phyloP scores from a whole-genome alignment of 1,140 invertebrate genomes.

The Agrilus planipennis region DNA sequence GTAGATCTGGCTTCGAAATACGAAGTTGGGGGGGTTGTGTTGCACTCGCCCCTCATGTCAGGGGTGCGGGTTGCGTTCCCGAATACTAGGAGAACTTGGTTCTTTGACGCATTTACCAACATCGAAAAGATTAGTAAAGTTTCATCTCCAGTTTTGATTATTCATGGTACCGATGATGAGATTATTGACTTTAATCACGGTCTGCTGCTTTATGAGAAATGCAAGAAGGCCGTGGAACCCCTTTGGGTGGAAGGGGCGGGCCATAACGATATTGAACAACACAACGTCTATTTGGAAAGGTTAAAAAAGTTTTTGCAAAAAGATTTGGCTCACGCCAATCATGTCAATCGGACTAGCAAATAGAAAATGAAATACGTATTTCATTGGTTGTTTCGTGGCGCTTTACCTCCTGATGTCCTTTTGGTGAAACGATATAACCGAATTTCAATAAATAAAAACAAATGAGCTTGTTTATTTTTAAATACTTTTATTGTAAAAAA shows the following conservation, averaged over 20 bases:
- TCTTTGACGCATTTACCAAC: slow-evolving; percentile 57
- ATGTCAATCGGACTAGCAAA: no score
- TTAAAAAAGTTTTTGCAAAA: slow-evolving; percentile 47
- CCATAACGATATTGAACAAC: slow-evolving; percentile 12
- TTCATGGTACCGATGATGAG: slow-evolving; percentile 69
- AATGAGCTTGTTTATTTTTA: no score
- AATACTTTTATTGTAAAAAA: no score
- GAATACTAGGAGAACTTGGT: slow-evolving; percentile 57
- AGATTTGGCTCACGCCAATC: no score
- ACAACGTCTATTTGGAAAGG: slow-evolving; percentile 34
- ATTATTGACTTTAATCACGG: slow-evolving; percentile 64
- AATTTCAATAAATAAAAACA: no score
- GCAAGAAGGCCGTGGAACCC: slow-evolving; percentile 53
- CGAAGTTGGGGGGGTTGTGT: slow-evolving; percentile 56
- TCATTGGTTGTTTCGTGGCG: no score
- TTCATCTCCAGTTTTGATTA: slow-evolving; percentile 57
- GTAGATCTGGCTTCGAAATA: slow-evolving; percentile 52
- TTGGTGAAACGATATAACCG: no score
- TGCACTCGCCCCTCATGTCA: slow-evolving; percentile 59
- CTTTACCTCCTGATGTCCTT: no score
- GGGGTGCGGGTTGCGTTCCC: slow-evolving; percentile 62
- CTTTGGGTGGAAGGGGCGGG: slow-evolving; percentile 47
- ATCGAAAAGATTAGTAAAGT: slow-evolving; percentile 58
- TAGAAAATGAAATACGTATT: no score
- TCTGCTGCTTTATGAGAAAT: slow-evolving; percentile 54